These are phyloP conservation scores for Drosophila mayri DNA, from an alignment of 1,140 invertebrate genomes.

Conservation along the genomic window DNA sequence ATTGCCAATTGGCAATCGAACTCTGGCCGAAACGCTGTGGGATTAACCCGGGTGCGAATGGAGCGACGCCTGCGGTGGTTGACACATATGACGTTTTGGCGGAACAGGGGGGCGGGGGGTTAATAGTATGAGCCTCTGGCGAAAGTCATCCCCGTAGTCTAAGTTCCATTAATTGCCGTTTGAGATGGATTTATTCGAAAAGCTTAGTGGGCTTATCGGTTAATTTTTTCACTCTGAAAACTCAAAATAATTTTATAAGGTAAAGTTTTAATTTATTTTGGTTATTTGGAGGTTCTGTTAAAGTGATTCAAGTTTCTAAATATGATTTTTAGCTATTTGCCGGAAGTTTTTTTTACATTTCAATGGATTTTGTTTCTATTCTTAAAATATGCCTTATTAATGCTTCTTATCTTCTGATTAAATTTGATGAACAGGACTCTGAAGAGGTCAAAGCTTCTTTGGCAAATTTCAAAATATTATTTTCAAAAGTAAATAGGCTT, in stretches of 20 bases:
- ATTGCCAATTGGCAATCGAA: slow-evolving; percentile 38
- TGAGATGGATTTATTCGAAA: not conserved
- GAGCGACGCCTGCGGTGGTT: slow-evolving; percentile 8
- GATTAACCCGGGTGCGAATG: slow-evolving; percentile 29
- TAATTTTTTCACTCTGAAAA: not conserved
- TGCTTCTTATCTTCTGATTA: not conserved
- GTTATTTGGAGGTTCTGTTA: not conserved
- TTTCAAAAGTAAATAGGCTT: too few relatives aligned
- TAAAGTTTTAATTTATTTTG: not conserved
- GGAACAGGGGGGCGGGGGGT: not conserved
- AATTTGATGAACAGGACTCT: not conserved
- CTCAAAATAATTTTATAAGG: not conserved
- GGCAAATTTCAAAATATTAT: not conserved
- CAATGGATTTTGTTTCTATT: too few relatives aligned
- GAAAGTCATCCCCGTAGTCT: not conserved
- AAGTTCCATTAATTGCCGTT: not conserved
- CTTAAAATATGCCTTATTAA: too few relatives aligned
- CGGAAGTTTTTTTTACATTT: too few relatives aligned
- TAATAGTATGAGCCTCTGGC: slow-evolving; percentile 1
- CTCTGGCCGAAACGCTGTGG: slow-evolving; percentile 4
- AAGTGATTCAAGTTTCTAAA: not conserved
- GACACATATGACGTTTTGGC: slow-evolving; percentile 1
- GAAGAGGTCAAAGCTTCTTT: not conserved
- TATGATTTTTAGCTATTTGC: too few relatives aligned
- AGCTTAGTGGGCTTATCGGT: not conserved